Percentiles rank a stretch among this genome's conserved stretches.
Evolutionary conservation across 2,797 vertebrate species (phyloP).

Genomic region (Hypotaenidia okinawae): DNA sequence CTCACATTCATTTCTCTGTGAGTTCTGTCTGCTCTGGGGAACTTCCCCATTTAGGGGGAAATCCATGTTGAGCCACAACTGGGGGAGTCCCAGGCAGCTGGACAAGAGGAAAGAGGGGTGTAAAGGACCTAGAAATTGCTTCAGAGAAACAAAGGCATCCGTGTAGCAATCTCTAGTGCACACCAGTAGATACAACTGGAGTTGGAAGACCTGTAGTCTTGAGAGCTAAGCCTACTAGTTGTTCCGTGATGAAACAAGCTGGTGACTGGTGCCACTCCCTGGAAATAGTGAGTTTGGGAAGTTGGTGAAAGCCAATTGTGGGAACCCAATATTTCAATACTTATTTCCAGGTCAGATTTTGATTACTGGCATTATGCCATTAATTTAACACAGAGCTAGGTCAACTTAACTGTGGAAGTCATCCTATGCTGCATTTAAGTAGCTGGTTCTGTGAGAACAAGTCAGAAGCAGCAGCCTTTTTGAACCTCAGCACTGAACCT

Average conservation of each 20-base stretch:
- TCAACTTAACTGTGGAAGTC: neutral
- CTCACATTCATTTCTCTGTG: neutral
- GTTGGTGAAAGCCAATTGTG: neutral
- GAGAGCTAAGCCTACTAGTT: neutral
- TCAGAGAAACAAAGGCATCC: neutral
- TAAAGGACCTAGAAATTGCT: neutral
- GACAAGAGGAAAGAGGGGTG: neutral
- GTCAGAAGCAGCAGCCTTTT: neutral
- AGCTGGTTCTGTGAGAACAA: neutral
- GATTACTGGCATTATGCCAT: neutral
- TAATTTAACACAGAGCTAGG: neutral
- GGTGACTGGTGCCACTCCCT: neutral
- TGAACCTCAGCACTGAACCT: neutral
- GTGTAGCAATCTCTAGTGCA: neutral
- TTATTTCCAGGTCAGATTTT: neutral
- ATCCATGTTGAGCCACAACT: constrained; percentile 22
- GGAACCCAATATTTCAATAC: neutral
- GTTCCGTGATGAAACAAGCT: neutral
- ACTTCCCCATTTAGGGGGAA: constrained; percentile 57
- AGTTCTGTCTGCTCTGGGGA: constrained; percentile 14
- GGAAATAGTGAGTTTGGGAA: neutral
- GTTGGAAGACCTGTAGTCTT: neutral
- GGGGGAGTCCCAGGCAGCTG: constrained; percentile 36
- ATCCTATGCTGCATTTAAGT: neutral
- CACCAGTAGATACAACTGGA: neutral